These are phyloP conservation scores for Cirrhinus mrigala DNA, from an alignment of 2,797 vertebrate species.

Conservation along the genomic window DNA sequence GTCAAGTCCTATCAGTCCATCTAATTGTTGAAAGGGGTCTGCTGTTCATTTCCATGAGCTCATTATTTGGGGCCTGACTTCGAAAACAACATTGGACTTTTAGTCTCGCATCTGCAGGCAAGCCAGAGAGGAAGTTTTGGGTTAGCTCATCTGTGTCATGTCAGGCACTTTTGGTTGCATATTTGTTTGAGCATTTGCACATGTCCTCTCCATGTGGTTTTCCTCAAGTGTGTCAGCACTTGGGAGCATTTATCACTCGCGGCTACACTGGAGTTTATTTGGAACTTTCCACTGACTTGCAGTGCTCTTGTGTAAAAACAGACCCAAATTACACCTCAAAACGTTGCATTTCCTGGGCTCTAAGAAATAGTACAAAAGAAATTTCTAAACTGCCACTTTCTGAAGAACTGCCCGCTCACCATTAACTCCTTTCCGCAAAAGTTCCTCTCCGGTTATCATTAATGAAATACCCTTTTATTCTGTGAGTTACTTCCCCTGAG, in stretches of 20 bases:
- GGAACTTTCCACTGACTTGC: slow-evolving; percentile 62
- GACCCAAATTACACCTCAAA: slow-evolving; percentile 48
- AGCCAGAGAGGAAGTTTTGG: slow-evolving; percentile 66
- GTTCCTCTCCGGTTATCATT: slow-evolving; percentile 8
- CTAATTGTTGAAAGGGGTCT: slow-evolving; percentile 75
- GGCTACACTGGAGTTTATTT: slow-evolving; percentile 60
- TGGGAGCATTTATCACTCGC: slow-evolving; percentile 63
- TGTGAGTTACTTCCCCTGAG: background rate
- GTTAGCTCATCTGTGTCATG: slow-evolving; percentile 68
- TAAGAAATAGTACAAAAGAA: slow-evolving; percentile 25
- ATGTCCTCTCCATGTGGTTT: slow-evolving; percentile 67
- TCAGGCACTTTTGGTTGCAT: slow-evolving; percentile 66
- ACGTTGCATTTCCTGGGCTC: slow-evolving; percentile 34
- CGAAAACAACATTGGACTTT: slow-evolving; percentile 63
- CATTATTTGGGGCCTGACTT: slow-evolving; percentile 69
- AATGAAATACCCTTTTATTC: slow-evolving; percentile 10
- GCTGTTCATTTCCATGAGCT: slow-evolving; percentile 74
- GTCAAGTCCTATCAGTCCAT: slow-evolving; percentile 74
- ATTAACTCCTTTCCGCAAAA: background rate
- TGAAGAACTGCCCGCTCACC: background rate
- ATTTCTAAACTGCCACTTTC: background rate
- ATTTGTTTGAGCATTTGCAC: slow-evolving; percentile 66
- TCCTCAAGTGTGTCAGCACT: slow-evolving; percentile 64
- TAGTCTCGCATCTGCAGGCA: slow-evolving; percentile 59
- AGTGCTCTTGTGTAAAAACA: slow-evolving; percentile 48